These are phyloP conservation scores for Noctua pronuba DNA, from an alignment of 2,888 invertebrate genomes.

Conservation along the genomic window DNA sequence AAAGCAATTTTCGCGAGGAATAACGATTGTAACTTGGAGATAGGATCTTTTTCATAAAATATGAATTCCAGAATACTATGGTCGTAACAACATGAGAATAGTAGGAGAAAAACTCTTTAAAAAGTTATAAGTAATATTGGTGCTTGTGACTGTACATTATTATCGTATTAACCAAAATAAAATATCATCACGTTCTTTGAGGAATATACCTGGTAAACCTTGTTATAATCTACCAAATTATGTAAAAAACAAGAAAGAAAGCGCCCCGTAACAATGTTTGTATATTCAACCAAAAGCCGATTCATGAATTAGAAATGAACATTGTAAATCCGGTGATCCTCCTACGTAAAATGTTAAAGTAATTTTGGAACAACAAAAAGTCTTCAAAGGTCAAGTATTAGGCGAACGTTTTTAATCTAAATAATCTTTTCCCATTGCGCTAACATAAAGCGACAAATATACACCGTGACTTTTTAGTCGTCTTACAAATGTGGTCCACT, in stretches of 20 bases:
- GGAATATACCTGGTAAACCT: not conserved
- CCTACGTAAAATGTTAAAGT: conserved; percentile 14
- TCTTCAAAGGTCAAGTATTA: not conserved
- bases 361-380: conserved; percentile 6
- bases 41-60: too few species aligned
- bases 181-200: not conserved
- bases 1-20: too few species aligned
- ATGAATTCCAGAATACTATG: too few species aligned
- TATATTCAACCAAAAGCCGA: conserved; percentile 14
- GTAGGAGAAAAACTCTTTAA: too few species aligned
- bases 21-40: too few species aligned
- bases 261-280: conserved; percentile 5
- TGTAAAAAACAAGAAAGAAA: not conserved
- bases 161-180: not conserved
- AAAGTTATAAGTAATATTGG: too few species aligned
- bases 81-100: too few species aligned
- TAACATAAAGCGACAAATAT: not conserved
- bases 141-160: too few species aligned
- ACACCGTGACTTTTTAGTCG: too few species aligned
- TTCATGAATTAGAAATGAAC: conserved; percentile 16
- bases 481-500: too few species aligned
- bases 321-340: not conserved
- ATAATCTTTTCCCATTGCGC: not conserved
- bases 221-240: not conserved
- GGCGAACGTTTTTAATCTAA: not conserved